Conservation (phyloP, 2,113 vertebrate genomes). For the Okapia johnstoni region DNA sequence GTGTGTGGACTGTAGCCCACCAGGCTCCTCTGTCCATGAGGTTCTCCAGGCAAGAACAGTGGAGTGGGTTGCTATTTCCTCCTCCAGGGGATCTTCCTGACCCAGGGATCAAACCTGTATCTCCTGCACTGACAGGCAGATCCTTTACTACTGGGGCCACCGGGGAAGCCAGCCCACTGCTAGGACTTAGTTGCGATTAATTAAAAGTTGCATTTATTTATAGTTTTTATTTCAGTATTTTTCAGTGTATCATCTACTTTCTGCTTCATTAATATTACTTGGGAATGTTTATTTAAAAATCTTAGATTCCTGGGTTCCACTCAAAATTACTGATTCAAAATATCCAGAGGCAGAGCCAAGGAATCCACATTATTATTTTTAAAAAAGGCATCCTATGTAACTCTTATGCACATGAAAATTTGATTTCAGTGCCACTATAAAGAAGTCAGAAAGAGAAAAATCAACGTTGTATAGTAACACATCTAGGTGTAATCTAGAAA, state of each 20-base stretch:
- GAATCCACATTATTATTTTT: background rate
- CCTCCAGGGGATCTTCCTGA: background rate
- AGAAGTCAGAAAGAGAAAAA: background rate
- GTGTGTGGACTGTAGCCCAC: background rate
- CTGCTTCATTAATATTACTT: background rate
- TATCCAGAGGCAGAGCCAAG: background rate
- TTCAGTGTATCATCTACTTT: background rate
- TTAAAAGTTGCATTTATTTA: background rate
- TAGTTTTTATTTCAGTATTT: background rate
- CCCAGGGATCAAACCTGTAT: background rate
- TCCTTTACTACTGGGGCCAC: background rate
- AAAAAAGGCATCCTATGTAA: background rate
- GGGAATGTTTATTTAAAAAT: background rate
- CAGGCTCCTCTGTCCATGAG: background rate
- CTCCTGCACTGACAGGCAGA: background rate
- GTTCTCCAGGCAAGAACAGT: background rate
- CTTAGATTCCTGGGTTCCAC: background rate
- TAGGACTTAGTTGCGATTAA: background rate
- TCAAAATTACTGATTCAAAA: background rate
- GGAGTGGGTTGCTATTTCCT: background rate
- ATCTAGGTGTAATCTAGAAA: background rate
- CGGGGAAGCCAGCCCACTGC: background rate
- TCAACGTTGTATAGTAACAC: background rate
- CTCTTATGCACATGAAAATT: background rate
- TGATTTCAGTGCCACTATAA: background rate